phyloP scores from a whole-genome alignment of 2,888 invertebrate species.

The Hirtodrosophila confusa region DNA sequence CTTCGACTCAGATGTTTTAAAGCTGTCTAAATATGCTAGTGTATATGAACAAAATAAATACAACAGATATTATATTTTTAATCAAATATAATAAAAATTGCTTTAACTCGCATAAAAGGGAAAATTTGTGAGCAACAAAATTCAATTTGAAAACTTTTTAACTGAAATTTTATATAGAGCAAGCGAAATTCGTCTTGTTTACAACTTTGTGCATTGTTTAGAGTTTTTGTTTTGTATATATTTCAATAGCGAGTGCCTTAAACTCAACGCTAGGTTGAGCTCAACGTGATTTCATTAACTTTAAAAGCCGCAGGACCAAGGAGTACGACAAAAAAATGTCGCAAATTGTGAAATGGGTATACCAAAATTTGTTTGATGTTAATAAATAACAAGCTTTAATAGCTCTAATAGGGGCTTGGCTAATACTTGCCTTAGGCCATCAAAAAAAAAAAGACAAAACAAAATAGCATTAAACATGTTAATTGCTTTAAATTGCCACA shows the following conservation, averaged over 20 bases:
- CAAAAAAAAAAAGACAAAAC: conserved; percentile 10
- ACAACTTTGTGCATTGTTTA: neutral
- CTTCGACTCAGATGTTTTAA: neutral
- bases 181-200: neutral
- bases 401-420: conserved; percentile 17
- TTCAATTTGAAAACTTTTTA: no score
- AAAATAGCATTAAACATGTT: conserved; percentile 29
- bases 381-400: conserved; percentile 54
- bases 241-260: conserved; percentile 1
- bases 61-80: no score
- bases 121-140: no score
- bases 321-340: conserved; percentile 8
- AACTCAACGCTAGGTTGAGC: conserved; percentile 40
- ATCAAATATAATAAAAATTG: no score
- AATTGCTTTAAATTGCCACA: conserved; percentile 36
- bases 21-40: no score
- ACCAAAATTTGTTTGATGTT: conserved; percentile 51
- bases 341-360: conserved; percentile 2
- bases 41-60: neutral
- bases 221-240: conserved; percentile 1
- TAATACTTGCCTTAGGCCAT: conserved; percentile 13
- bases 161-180: neutral
- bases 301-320: conserved; percentile 9
- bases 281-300: conserved; percentile 60
- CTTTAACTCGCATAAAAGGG: no score